These are phyloP conservation scores for Gymnocephalus cernua DNA, from an alignment of 2,113 vertebrate genomes.

Conservation along the genomic window DNA sequence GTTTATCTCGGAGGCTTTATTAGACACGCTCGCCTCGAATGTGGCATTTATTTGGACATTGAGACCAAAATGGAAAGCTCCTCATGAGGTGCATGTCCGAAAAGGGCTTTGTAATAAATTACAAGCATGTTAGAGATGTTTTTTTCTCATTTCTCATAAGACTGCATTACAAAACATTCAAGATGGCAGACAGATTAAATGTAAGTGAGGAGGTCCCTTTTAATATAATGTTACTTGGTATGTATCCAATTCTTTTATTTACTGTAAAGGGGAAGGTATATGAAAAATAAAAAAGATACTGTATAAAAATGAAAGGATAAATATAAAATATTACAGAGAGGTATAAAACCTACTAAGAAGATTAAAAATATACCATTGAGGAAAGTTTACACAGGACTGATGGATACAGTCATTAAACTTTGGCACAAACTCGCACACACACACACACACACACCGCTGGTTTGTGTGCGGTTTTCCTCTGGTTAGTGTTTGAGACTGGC, in stretches of 20 bases:
- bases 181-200: not conserved
- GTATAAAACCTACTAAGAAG: slow-evolving; percentile 49
- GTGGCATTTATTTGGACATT: not conserved
- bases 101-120: not conserved
- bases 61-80: not conserved
- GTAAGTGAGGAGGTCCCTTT: not conserved
- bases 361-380: slow-evolving; percentile 47
- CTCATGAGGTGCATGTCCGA: not conserved
- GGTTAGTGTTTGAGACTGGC: slow-evolving; percentile 65
- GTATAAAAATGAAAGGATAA: slow-evolving; percentile 66
- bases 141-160: too few species aligned
- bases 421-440: slow-evolving; percentile 48
- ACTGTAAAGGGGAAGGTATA: slow-evolving; percentile 11
- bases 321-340: slow-evolving; percentile 66
- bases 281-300: slow-evolving; percentile 30
- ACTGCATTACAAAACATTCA: not conserved
- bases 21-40: not conserved
- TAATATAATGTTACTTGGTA: slow-evolving; percentile 18
- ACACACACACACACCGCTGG: slow-evolving; percentile 30
- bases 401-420: slow-evolving; percentile 58
- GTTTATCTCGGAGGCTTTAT: slow-evolving; percentile 6
- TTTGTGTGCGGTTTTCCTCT: slow-evolving; percentile 27
- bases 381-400: slow-evolving; percentile 41
- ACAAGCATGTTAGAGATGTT: not conserved
- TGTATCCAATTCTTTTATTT: not conserved